Base-by-base conservation (phyloP, 2,888 invertebrate genomes). In the Andrena bicolor region DNA sequence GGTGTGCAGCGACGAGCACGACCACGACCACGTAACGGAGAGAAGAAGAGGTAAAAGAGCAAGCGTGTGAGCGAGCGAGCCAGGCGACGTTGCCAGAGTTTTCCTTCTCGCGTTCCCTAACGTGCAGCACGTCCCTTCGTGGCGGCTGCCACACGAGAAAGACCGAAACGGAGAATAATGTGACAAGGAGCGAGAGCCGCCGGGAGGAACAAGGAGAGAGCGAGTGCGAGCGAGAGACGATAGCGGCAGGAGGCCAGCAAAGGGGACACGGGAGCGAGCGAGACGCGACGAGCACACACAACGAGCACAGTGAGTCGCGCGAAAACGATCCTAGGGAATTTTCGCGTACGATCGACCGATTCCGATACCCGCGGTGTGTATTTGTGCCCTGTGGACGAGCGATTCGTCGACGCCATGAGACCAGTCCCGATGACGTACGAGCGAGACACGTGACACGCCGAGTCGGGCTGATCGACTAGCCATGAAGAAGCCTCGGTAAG, bases 401-500 rank as follows among this genome's bases (percentile, higher is more conserved):
- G 64, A 71, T 74, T 74, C 82, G 82, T 61, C 76, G 87, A 89
- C 89, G 86, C 89, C 90, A 91, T 91, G 91, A 90, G 90, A 89
- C 90, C 89, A 86, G 80, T 78, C 66, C 75, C 74, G 82, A 86
- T 89, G 82, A 84, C 89, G 87, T 82, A 84, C 83, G 74, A 61
- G 56, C 79, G 84, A 81, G 88, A 89, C 92, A 91, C 91, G 92
- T 91, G 91, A 91, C 92, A 91, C 86, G 85, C 80, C 88, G 88
- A 84, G 86, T 82, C 83, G 85, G 84, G 87, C 84, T 84, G 86
- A 89, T 88, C 86, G 85, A 86, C 82, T 77, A 90, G 89, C 86
- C 91, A 92, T 92, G 92, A 92, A 92, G 90, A 92, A 88, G 90
- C 92, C 92, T 81, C 92, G 92, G 92, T 92, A 81, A 92, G 92